Evolutionary conservation across 2,113 vertebrate genomes (phyloP).

Genomic region (Microtus ochrogaster): DNA sequence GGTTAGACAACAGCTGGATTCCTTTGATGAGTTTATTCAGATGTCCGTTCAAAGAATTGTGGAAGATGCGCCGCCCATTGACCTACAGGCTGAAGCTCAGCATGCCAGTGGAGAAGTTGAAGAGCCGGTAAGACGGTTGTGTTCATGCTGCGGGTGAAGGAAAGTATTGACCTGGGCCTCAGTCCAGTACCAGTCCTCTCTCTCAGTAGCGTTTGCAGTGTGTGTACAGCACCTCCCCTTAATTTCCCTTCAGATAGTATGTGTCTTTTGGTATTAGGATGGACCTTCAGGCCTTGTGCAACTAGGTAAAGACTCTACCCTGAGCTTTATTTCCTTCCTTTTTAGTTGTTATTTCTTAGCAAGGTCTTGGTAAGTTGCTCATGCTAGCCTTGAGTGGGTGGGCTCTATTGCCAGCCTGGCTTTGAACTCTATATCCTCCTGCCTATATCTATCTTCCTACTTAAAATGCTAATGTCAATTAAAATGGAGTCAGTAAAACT

Average conservation of each 20-base stretch:
- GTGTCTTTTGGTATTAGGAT: background rate
- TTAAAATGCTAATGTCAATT: conserved; percentile 9
- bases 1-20: conserved; percentile 98
- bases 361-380: background rate
- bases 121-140: conserved; percentile 92
- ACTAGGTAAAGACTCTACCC: background rate
- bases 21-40: conserved; percentile 99
- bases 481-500: background rate
- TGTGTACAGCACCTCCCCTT: accelerated
- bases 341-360: background rate
- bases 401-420: background rate
- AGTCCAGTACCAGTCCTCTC: background rate
- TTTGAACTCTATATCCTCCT: background rate
- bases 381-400: background rate
- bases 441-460: background rate
- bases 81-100: conserved; percentile 98
- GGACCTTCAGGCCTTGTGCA: background rate
- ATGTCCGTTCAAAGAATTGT: conserved; percentile 99
- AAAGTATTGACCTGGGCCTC: background rate
- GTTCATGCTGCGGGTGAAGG: background rate
- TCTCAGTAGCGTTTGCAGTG: background rate
- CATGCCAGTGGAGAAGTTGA: conserved; percentile 98
- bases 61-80: conserved; percentile 98
- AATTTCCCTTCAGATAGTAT: conserved; percentile 5
- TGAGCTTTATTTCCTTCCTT: background rate